Conservation (phyloP, 2,113 vertebrate species). For the Bubo blakistoni region DNA sequence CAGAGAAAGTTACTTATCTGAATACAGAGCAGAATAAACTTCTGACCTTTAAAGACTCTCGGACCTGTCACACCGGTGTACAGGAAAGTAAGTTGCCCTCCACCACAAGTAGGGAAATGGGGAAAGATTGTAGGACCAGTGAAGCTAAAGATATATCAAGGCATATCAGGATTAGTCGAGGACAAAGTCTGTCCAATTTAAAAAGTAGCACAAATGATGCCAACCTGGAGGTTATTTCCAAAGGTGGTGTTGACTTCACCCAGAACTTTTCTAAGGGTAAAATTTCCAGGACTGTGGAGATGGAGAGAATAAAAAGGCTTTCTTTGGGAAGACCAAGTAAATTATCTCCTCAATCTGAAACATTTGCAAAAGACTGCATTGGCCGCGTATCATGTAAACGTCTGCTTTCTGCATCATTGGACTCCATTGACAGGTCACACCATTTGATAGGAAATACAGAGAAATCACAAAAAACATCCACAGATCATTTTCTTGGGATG, state of each 20-base stretch:
- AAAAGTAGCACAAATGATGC: conserved; percentile 59
- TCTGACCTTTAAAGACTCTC: conserved; percentile 39
- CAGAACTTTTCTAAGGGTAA: conserved; percentile 64
- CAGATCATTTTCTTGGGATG: conserved; percentile 35
- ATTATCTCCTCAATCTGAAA: conserved; percentile 27
- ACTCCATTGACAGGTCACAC: background rate
- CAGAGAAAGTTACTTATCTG: conserved; percentile 26
- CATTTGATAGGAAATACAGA: conserved; percentile 11
- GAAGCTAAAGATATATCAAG: conserved; percentile 41
- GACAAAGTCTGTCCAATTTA: conserved; percentile 57
- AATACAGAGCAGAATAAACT: conserved; percentile 48
- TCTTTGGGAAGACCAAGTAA: conserved; percentile 66
- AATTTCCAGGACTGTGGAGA: conserved; percentile 59
- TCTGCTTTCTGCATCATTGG: conserved; percentile 28
- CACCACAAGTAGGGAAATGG: background rate
- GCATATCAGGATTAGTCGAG: conserved; percentile 35
- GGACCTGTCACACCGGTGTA: background rate
- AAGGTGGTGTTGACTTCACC: conserved; percentile 50
- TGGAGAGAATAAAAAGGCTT: conserved; percentile 70
- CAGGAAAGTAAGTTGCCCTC: conserved; percentile 56
- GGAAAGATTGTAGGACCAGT: background rate
- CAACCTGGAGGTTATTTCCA: conserved; percentile 40
- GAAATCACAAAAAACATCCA: conserved; percentile 30
- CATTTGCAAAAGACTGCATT: conserved; percentile 22
- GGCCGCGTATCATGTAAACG: background rate